phyloP scores from a whole-genome alignment of 2,113 vertebrate species.

The Lepisosteus osseus region DNA sequence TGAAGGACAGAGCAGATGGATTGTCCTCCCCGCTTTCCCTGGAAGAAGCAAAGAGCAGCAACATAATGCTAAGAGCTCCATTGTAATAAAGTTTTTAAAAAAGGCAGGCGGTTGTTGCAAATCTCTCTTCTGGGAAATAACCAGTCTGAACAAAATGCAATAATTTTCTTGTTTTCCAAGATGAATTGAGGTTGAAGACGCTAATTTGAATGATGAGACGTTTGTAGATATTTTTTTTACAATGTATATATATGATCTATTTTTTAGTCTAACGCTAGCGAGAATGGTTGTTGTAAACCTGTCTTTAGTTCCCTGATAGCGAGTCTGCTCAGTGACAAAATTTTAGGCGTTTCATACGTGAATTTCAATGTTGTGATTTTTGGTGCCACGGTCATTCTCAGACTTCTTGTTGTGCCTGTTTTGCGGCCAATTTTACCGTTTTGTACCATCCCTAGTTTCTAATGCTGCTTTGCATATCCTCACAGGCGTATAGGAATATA shows the following conservation, averaged over 20 bases:
- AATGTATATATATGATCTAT: constrained; percentile 19
- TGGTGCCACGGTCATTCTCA: constrained; percentile 24
- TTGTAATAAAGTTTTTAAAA: too few relatives aligned
- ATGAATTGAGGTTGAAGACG: constrained; percentile 9
- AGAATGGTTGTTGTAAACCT: constrained; percentile 8
- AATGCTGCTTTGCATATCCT: constrained; percentile 32
- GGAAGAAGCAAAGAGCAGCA: too few relatives aligned
- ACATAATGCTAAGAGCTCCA: too few relatives aligned
- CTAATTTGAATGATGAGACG: constrained; percentile 24
- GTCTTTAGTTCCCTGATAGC: constrained; percentile 28
- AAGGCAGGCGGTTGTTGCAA: too few relatives aligned
- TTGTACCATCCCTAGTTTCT: constrained; percentile 23
- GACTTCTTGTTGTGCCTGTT: constrained; percentile 36
- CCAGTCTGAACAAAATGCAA: constrained; percentile 19
- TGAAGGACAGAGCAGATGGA: too few relatives aligned
- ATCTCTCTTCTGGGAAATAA: too few relatives aligned
- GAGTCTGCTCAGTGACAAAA: constrained; percentile 16
- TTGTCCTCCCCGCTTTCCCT: too few relatives aligned
- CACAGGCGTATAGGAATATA: constrained; percentile 44
- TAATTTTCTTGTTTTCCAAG: constrained; percentile 18
- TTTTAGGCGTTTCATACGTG: background rate
- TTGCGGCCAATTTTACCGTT: constrained; percentile 27
- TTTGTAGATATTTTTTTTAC: constrained; percentile 39
- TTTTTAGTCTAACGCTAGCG: constrained; percentile 18
- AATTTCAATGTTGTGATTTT: constrained; percentile 17